Conservation (phyloP, 1,140 invertebrate species). For the Cydia amplana region DNA sequence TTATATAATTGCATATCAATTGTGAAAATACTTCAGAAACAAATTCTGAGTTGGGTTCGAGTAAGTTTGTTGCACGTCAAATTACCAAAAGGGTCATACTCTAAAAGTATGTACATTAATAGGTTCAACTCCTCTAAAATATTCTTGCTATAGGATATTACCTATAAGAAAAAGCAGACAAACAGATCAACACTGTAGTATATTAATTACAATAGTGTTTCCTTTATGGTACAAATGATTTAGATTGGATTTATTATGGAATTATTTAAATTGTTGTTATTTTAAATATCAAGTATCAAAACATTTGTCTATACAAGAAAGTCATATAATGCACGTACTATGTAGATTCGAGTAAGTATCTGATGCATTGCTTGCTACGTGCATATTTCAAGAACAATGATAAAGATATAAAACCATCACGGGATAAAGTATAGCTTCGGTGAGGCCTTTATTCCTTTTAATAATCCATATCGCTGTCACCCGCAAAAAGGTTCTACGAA, state of each 20-base stretch:
- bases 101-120: too few relatives aligned
- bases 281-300: conserved; percentile 25
- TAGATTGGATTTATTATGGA: too few relatives aligned
- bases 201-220: too few relatives aligned
- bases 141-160: too few relatives aligned
- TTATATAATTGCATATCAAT: background rate
- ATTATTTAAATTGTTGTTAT: background rate
- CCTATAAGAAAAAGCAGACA: too few relatives aligned
- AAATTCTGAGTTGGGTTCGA: too few relatives aligned
- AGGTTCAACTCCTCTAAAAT: too few relatives aligned
- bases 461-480: conserved; percentile 28
- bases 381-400: conserved; percentile 33
- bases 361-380: conserved; percentile 27
- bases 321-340: conserved; percentile 28
- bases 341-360: conserved; percentile 30
- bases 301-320: conserved; percentile 10
- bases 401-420: conserved; percentile 31
- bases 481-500: conserved; percentile 28
- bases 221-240: too few relatives aligned
- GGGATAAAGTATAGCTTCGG: conserved; percentile 23
- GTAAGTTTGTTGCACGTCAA: too few relatives aligned
- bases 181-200: too few relatives aligned
- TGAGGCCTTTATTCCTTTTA: conserved; percentile 4
- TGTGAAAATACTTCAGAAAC: background rate
- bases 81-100: too few relatives aligned